These are phyloP conservation scores for Falcunculus frontatus DNA, from an alignment of 2,113 vertebrate genomes.

Conservation along the genomic window DNA sequence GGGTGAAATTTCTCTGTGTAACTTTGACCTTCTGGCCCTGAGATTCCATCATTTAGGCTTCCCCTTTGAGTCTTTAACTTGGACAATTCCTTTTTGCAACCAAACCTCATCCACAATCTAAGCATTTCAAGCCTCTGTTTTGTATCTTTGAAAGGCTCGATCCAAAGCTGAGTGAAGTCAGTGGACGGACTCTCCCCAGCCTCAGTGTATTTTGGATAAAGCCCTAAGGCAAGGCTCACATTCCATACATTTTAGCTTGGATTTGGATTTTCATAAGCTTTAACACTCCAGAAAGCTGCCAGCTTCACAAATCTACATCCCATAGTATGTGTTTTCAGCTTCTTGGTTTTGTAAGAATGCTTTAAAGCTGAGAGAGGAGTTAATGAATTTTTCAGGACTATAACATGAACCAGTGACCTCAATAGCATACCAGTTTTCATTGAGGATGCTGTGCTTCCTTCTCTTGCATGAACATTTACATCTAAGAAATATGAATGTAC, in stretches of 20 bases:
- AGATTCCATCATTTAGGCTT: background rate
- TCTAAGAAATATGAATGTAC: background rate
- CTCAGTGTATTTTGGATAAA: background rate
- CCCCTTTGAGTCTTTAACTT: background rate
- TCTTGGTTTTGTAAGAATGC: background rate
- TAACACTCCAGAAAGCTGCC: slow-evolving; percentile 20
- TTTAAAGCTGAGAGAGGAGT: background rate
- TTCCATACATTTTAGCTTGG: slow-evolving; percentile 59
- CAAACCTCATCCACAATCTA: background rate
- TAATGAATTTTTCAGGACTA: background rate
- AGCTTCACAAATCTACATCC: slow-evolving; percentile 1
- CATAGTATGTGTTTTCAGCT: background rate
- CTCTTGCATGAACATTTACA: background rate
- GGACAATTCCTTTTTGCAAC: background rate
- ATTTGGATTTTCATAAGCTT: slow-evolving; percentile 60
- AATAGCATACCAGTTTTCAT: background rate
- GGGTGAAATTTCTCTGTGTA: background rate
- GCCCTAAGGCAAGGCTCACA: background rate
- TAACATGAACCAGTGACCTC: background rate
- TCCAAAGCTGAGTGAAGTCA: background rate
- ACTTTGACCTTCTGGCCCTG: background rate
- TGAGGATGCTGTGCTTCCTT: background rate
- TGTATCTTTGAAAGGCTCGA: background rate
- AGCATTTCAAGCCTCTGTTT: background rate
- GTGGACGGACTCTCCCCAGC: background rate